Conservation (phyloP, 2,888 invertebrate genomes). For the Lycaena phlaeas region DNA sequence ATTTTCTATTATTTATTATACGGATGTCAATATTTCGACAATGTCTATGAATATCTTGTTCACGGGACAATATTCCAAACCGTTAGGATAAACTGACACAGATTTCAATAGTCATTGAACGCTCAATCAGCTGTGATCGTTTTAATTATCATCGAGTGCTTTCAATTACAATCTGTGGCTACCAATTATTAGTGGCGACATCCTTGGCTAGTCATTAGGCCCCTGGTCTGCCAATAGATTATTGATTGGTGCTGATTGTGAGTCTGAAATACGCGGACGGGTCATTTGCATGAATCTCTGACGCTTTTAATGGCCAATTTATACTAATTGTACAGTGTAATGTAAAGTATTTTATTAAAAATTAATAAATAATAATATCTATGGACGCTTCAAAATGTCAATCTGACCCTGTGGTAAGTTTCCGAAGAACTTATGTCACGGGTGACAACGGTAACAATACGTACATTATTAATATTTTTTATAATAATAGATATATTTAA, state of each 20-base stretch:
- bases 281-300: slow-evolving; percentile 66
- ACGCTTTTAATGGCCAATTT: slow-evolving; percentile 53
- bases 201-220: slow-evolving; percentile 69
- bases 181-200: slow-evolving; percentile 51
- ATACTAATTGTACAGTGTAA: slow-evolving; percentile 54
- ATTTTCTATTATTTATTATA: too few relatives aligned
- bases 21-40: too few relatives aligned
- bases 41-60: too few relatives aligned
- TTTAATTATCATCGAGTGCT: slow-evolving; percentile 47
- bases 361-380: too few relatives aligned
- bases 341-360: background rate
- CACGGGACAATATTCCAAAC: too few relatives aligned
- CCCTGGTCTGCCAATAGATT: slow-evolving; percentile 66
- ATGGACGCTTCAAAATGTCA: too few relatives aligned
- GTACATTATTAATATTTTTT: too few relatives aligned
- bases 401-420: too few relatives aligned
- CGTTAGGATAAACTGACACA: slow-evolving; percentile 15
- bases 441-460: too few relatives aligned
- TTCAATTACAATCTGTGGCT: slow-evolving; percentile 50
- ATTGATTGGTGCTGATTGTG: slow-evolving; percentile 73
- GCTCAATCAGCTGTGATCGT: slow-evolving; percentile 23
- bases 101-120: slow-evolving; percentile 20
- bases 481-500: too few relatives aligned
- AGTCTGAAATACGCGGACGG: slow-evolving; percentile 38
- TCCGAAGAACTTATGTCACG: too few relatives aligned